These are phyloP conservation scores for Abscondita cerata DNA, from an alignment of 2,888 invertebrate genomes.

Conservation along the genomic window DNA sequence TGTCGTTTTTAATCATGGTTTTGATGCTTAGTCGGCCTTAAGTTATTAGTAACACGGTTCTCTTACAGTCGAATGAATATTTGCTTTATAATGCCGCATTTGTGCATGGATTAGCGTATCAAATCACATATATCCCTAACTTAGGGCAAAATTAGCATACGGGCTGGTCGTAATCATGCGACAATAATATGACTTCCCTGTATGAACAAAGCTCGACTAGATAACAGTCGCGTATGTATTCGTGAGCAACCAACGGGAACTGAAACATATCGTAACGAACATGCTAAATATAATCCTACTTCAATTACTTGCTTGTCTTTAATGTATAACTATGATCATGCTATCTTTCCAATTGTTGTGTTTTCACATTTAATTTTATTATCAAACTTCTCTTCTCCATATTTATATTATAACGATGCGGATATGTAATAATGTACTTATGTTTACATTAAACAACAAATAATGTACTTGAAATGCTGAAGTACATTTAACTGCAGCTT, in stretches of 20 bases:
- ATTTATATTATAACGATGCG: too few species aligned
- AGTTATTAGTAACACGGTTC: background rate
- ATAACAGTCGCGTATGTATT: conserved; percentile 28
- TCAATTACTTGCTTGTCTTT: conserved; percentile 5
- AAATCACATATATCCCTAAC: conserved; percentile 32
- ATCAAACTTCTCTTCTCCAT: too few species aligned
- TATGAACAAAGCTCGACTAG: conserved; percentile 22
- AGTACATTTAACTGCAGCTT: too few species aligned
- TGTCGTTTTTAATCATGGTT: too few species aligned
- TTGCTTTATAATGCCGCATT: conserved; percentile 23
- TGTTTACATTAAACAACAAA: too few species aligned
- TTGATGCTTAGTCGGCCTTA: too few species aligned
- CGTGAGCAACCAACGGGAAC: conserved; percentile 25
- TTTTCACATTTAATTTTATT: background rate
- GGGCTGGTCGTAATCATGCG: conserved; percentile 32
- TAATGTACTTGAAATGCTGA: too few species aligned
- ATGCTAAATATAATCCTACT: conserved; percentile 24
- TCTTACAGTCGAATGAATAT: conserved; percentile 19
- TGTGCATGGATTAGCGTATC: conserved; percentile 33
- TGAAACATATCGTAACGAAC: conserved; percentile 22
- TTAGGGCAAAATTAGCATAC: conserved; percentile 33
- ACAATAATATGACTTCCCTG: conserved; percentile 30
- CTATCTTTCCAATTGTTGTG: conserved; percentile 5
- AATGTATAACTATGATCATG: conserved; percentile 3
- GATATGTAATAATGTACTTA: too few species aligned